phyloP scores from a whole-genome alignment of 1,140 invertebrate genomes.

The Nilaparvata lugens region DNA sequence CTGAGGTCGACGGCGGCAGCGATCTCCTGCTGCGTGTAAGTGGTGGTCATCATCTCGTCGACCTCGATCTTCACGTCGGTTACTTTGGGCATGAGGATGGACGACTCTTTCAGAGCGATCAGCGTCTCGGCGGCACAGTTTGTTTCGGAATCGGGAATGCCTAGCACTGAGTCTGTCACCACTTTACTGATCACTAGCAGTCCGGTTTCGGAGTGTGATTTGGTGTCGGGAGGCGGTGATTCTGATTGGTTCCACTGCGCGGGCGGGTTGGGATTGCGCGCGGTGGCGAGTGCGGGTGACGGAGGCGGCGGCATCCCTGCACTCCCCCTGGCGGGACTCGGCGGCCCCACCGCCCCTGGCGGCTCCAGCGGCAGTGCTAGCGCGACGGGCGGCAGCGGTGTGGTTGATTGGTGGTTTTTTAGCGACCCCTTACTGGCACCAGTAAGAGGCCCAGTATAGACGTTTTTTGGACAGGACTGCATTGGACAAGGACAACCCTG shows the following conservation, averaged over 20 bases:
- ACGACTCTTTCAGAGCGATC: too few relatives aligned
- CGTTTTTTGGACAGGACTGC: constrained; percentile 92
- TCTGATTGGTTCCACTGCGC: constrained; percentile 18
- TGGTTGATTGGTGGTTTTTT: constrained; percentile 30
- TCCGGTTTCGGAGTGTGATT: constrained; percentile 17
- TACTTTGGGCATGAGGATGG: too few relatives aligned
- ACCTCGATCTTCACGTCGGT: constrained; percentile 28
- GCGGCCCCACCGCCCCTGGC: constrained; percentile 42
- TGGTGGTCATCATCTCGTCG: constrained; percentile 27
- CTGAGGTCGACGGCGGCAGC: too few relatives aligned
- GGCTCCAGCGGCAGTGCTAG: constrained; percentile 51
- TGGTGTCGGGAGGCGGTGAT: constrained; percentile 1
- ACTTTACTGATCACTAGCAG: constrained; percentile 25
- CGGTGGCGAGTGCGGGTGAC: constrained; percentile 27
- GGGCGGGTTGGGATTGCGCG: constrained; percentile 26
- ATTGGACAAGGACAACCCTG: constrained; percentile 74
- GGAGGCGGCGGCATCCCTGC: constrained; percentile 26
- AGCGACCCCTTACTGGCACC: constrained; percentile 63
- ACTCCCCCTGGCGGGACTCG: constrained; percentile 22
- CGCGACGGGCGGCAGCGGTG: constrained; percentile 44
- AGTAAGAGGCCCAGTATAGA: constrained; percentile 92
- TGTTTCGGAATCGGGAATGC: constrained; percentile 29
- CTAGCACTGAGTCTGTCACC: constrained; percentile 34
- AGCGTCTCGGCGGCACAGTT: not conserved
- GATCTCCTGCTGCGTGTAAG: too few relatives aligned